phyloP scores from a whole-genome alignment of 2,797 vertebrate species.

The Urocyon cinereoargenteus region DNA sequence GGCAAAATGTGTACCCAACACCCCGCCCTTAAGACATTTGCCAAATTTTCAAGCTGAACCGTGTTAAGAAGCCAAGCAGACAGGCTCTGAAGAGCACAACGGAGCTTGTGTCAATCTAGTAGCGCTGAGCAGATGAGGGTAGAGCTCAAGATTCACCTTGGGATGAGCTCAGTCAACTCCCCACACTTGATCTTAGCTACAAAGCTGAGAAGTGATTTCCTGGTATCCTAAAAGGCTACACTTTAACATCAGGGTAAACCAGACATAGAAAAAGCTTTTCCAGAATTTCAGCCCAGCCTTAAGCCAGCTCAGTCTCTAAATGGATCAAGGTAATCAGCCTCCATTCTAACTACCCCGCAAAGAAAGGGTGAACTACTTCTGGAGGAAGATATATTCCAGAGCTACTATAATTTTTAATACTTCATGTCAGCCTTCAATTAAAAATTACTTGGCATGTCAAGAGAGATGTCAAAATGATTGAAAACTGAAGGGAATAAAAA shows the following conservation, averaged over 20 bases:
- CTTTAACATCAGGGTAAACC: neutral
- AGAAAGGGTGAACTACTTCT: neutral
- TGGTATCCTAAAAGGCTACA: neutral
- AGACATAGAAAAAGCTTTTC: neutral
- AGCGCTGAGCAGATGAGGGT: neutral
- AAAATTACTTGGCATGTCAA: neutral
- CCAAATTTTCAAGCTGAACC: neutral
- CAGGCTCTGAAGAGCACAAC: neutral
- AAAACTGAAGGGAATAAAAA: neutral
- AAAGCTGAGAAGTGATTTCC: neutral
- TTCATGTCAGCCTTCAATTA: neutral
- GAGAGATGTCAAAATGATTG: neutral
- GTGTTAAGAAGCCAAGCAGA: neutral
- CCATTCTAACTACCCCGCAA: neutral
- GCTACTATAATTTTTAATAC: neutral
- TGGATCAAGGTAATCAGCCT: neutral
- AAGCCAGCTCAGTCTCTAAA: neutral
- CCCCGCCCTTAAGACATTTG: neutral
- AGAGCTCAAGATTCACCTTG: neutral
- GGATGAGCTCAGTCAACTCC: neutral
- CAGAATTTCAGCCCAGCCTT: neutral
- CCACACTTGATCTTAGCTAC: neutral
- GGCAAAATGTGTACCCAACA: neutral
- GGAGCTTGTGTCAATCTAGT: neutral
- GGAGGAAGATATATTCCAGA: neutral